Evolutionary conservation across 2,888 invertebrate species (phyloP).

Genomic region (Brenthis daphne): DNA sequence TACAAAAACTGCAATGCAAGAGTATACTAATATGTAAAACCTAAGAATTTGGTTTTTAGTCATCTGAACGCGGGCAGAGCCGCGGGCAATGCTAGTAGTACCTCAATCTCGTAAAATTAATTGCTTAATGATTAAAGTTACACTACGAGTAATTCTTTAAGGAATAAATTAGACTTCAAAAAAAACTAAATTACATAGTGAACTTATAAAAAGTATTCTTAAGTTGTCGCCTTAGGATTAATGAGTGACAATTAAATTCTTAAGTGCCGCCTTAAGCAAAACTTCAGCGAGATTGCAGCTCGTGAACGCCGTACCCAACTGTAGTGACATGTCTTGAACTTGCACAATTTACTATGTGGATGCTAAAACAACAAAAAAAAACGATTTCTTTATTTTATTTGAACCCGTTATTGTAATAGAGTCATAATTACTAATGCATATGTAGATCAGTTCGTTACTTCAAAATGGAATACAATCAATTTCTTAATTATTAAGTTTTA

Average conservation of each 20-base stretch:
- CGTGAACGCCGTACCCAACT: constrained; percentile 67
- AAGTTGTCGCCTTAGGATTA: constrained; percentile 69
- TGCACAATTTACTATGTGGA: constrained; percentile 52
- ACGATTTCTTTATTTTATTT: too few species aligned
- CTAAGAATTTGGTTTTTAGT: too few species aligned
- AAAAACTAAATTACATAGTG: constrained; percentile 37
- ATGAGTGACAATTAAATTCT: constrained; percentile 79
- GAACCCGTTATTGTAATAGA: background rate
- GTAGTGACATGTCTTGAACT: constrained; percentile 52
- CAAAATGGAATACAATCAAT: background rate
- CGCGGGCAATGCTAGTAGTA: too few species aligned
- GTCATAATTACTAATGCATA: background rate
- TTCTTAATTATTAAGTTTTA: constrained; percentile 31
- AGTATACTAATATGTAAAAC: too few species aligned
- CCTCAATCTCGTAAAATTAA: too few species aligned
- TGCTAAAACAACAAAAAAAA: too few species aligned
- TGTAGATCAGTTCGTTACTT: background rate
- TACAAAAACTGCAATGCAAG: too few species aligned
- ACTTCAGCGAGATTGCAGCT: constrained; percentile 74
- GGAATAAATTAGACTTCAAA: too few species aligned
- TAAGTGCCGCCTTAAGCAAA: constrained; percentile 71
- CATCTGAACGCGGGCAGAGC: too few species aligned
- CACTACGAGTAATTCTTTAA: too few species aligned
- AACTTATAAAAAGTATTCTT: constrained; percentile 66
- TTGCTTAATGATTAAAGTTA: too few species aligned